Evolutionary conservation across 2,797 vertebrate genomes (phyloP).

Genomic region (Syndactyla subalaris): DNA sequence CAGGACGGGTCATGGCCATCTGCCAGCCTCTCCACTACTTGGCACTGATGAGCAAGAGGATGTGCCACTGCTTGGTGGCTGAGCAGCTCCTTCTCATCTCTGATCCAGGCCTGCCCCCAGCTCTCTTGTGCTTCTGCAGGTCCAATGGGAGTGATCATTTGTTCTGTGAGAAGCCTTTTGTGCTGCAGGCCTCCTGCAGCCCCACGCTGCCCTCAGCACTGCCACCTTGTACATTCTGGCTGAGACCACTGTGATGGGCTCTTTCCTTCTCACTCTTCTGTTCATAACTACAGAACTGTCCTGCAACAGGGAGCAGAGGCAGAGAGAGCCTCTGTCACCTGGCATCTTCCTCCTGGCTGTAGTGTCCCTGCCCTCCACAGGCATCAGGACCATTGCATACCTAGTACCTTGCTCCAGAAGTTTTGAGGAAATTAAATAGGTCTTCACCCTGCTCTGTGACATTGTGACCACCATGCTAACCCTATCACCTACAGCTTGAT

Average conservation of each 20-base stretch:
- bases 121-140: slow-evolving; percentile 30
- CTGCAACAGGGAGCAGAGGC: not conserved
- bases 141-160: not conserved
- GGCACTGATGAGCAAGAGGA: not conserved
- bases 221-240: not conserved
- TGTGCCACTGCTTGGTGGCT: not conserved
- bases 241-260: not conserved
- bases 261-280: not conserved
- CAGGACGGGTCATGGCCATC: not conserved
- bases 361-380: not conserved
- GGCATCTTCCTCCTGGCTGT: not conserved
- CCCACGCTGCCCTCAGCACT: not conserved
- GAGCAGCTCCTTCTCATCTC: not conserved
- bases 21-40: slow-evolving; percentile 4
- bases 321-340: not conserved
- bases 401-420: not conserved
- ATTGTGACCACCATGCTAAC: slow-evolving; percentile 28
- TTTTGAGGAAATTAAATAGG: not conserved
- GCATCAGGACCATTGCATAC: not conserved
- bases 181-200: slow-evolving; percentile 27
- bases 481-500: slow-evolving; percentile 34
- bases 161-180: slow-evolving; percentile 47
- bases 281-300: not conserved
- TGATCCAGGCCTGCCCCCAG: slow-evolving; percentile 3
- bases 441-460: not conserved